phyloP scores from a whole-genome alignment of 2,888 invertebrate genomes.

The Rhopalosiphum nymphaeae region DNA sequence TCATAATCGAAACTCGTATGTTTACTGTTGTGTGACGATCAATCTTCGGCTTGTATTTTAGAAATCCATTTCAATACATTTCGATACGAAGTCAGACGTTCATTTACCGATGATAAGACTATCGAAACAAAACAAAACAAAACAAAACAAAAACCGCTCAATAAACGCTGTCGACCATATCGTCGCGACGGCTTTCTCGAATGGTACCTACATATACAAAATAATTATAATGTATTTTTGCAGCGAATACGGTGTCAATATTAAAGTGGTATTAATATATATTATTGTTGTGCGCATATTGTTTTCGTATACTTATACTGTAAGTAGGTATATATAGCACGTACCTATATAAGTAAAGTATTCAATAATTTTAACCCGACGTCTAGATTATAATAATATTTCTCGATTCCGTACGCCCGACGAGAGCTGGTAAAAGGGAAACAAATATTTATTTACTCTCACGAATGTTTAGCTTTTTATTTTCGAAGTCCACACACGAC shows the following conservation, averaged over 20 bases:
- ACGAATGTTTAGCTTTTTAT: not conserved
- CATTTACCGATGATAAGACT: not conserved
- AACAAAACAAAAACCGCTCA: not conserved
- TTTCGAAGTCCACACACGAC: not conserved
- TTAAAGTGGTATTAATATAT: not conserved
- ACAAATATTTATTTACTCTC: not conserved
- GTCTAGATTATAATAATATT: not conserved
- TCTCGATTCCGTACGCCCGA: not conserved
- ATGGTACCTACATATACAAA: not conserved
- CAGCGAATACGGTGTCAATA: not conserved
- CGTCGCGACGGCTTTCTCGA: not conserved
- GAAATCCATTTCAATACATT: not conserved
- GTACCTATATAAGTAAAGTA: not conserved
- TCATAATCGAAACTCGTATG: not conserved
- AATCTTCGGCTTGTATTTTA: not conserved
- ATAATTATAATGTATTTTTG: not conserved
- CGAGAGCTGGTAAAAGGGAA: not conserved
- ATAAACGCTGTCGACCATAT: conserved; percentile 16
- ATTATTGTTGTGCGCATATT: not conserved
- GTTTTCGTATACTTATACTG: not conserved
- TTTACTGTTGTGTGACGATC: not conserved
- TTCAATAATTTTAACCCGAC: not conserved
- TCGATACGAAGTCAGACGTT: not conserved
- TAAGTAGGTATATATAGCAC: not conserved
- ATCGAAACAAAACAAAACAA: not conserved